Evolutionary conservation across 37 sponge, comb jelly and placozoan species (phyloP), one percentile per base, ranked within the genome.

Genomic region (Ephydatia muelleri): DNA sequence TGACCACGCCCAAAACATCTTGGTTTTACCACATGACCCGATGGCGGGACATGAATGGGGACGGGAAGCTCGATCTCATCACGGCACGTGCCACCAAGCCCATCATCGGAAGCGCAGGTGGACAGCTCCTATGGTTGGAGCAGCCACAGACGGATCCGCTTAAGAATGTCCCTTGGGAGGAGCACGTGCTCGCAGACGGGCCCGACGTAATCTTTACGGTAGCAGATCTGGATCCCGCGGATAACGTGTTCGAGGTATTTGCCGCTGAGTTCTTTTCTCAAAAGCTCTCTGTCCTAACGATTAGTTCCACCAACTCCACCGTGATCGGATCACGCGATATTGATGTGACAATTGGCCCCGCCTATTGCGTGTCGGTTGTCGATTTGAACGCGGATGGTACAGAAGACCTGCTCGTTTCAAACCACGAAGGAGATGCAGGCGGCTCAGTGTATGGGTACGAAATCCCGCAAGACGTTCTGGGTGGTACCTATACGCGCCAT

Each of bases 91-190:
- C 78, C 0, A 43, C 71, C 38, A 66, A 75, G 31, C 88, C 83
- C 6, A 2, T 88, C 14, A 0, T 71, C 19, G 83, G 88, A 2
- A 47, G 67, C 22, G 23, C 73, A 48, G 73, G 64, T 0, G 88
- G 83, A n/a, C 69, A 88, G 72, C 78, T 88, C 35, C 31, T 88
- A 40, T 88, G 88, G 88, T 39, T 88, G 40, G 88, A 88, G 57
- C 88, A 88, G 47, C 88, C 88, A 0, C 13, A 65, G 8, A 5
- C 82, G 5, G 34, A 88, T 25, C 88, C 88, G 22, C 70, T 88
- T 5, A 34, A 73, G 39, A 35, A 38, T 33, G 83, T 88, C 21
- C 87, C 87, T 1, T 88, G 88, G 88, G 68, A 49, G 34, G 88
- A 88, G 48, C 88, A 88, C 38, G 67, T 70, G 19, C 36, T 88